These are phyloP conservation scores for Nasonovia ribisnigri DNA, from an alignment of 2,888 invertebrate genomes.

Conservation along the genomic window DNA sequence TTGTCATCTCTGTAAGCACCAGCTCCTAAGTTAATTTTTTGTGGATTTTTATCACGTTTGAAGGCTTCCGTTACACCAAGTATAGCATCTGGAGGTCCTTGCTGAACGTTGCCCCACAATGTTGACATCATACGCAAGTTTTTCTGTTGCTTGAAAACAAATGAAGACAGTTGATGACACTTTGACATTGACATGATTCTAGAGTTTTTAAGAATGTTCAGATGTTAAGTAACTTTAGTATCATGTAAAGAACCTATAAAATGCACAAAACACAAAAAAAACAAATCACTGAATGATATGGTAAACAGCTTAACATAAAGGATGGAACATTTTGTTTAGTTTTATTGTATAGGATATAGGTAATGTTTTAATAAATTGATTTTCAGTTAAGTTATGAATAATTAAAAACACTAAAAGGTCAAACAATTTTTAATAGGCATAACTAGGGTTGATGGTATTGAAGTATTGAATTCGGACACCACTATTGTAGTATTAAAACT, in stretches of 20 bases:
- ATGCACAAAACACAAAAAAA: constrained; percentile 59
- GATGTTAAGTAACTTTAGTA: constrained; percentile 37
- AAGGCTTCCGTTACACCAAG: constrained; percentile 97
- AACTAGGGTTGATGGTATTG: too few species aligned
- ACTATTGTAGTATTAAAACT: too few species aligned
- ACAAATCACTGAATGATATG: constrained; percentile 34
- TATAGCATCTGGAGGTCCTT: constrained; percentile 99
- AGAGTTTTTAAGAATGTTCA: neutral
- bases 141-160: constrained; percentile 51
- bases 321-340: neutral
- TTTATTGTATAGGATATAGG: neutral
- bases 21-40: constrained; percentile 96
- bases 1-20: constrained; percentile 98
- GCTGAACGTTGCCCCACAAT: constrained; percentile 90
- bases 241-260: constrained; percentile 54
- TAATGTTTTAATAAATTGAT: neutral
- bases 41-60: constrained; percentile 88
- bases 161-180: constrained; percentile 44
- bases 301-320: neutral
- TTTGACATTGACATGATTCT: constrained; percentile 60
- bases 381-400: neutral
- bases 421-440: neutral
- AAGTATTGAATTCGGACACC: too few species aligned
- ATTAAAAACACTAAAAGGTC: neutral
- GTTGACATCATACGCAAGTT: constrained; percentile 70